Evolutionary conservation across 1,140 invertebrate genomes (phyloP), one percentile per base, ranked within the genome.

Genomic region (Argopecten irradians): DNA sequence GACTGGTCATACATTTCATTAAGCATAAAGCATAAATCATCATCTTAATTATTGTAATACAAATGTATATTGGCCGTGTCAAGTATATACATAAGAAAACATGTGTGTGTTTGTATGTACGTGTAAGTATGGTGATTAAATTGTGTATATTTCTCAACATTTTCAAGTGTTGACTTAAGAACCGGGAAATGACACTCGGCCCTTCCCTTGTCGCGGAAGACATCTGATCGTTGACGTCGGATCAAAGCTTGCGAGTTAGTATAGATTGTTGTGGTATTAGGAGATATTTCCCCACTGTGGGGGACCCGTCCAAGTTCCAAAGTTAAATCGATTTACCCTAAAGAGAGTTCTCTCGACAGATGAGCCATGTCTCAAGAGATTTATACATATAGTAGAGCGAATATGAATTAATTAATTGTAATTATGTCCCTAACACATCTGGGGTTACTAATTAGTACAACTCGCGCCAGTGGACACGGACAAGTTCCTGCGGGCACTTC

Each of bases 231-330:
- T 46, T 71, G 55, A n/a, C 55, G 55, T 71, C 55, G 16, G 55
- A 71, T 71, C 55, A 71, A 71, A 71, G 55, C 22, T 71, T n/a
- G 55, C 55, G 55, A 71, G 55, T 71, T 71, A 71, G 55, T 28
- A n/a, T n/a, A n/a, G 55, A 71, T 71, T 71, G 55, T 16, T 1
- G 55, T 71, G n/a, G 55, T 71, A 71, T 71, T 71, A 71, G 55
- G 28, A n/a, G 55, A 71, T 28, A 22, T n/a, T 71, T 5, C 55
- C 55, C 55, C 55, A 71, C 55, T 22, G 55, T 71, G 55, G n/a
- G 55, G 55, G 55, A 71, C 5, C 55, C 55, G n/a, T 71, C 55
- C 22, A n/a, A 71, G 22, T 2, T 5, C n/a, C 55, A 22, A 71
- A 28, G 7, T 2, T 22, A 28, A 71, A 71, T 71, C 55, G n/a